These are phyloP conservation scores for Anableps anableps DNA, from an alignment of 2,797 vertebrate genomes.

Conservation along the genomic window DNA sequence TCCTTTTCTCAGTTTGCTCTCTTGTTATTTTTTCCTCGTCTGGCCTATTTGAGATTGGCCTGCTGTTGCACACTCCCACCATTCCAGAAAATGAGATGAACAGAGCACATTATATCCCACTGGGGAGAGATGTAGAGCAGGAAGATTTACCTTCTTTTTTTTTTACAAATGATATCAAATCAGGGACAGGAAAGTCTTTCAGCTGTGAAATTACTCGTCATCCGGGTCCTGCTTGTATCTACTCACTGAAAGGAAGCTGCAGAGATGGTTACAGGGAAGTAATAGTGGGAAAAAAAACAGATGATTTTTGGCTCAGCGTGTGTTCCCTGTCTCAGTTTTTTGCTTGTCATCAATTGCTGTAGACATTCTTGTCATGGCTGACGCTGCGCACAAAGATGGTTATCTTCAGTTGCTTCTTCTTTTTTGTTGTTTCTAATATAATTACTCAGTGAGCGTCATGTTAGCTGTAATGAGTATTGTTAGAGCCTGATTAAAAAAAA, in stretches of 20 bases:
- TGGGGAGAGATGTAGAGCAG: slow-evolving; percentile 56
- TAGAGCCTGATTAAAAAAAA: slow-evolving; percentile 3
- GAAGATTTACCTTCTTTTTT: slow-evolving; percentile 66
- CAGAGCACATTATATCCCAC: slow-evolving; percentile 70
- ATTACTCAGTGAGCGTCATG: slow-evolving; percentile 38
- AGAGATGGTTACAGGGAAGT: slow-evolving; percentile 31
- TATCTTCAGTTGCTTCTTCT: slow-evolving; percentile 25
- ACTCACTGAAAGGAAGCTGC: slow-evolving; percentile 59
- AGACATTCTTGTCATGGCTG: slow-evolving; percentile 72
- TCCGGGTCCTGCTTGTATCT: slow-evolving; percentile 77
- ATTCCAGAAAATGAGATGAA: slow-evolving; percentile 72
- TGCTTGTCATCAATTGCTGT: slow-evolving; percentile 57
- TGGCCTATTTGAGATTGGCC: slow-evolving; percentile 54
- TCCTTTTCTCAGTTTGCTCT: slow-evolving; percentile 68
- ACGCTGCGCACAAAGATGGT: slow-evolving; percentile 59
- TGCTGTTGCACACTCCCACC: slow-evolving; percentile 61
- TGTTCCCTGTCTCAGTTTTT: slow-evolving; percentile 45
- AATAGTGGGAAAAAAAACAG: slow-evolving; percentile 25
- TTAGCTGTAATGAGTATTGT: slow-evolving; percentile 5
- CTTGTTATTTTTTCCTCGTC: slow-evolving; percentile 55
- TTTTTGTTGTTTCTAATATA: slow-evolving; percentile 14
- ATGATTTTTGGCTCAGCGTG: slow-evolving; percentile 55
- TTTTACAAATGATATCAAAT: slow-evolving; percentile 83
- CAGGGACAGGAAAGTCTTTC: slow-evolving; percentile 77
- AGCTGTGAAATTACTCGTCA: slow-evolving; percentile 89